Evolutionary conservation across 2,888 invertebrate species (phyloP), one percentile per base, ranked within the genome.

Genomic region (Chorisops tibialis): DNA sequence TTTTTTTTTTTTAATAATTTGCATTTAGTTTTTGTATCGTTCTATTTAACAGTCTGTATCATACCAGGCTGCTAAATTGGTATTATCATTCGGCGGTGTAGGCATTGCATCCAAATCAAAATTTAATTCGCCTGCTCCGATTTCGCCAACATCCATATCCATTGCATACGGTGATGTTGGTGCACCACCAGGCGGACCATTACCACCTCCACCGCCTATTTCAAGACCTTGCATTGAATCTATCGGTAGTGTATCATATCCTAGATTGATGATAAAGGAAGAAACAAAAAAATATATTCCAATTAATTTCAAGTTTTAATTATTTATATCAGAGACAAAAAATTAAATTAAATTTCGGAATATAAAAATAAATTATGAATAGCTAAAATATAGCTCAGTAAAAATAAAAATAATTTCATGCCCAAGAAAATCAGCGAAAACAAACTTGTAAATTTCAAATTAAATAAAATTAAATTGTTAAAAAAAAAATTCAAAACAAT

Each of bases 201-300:
- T 73, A 60, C 70, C 68, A 49, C 70, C 68, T 63, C 75, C 76
- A 64, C 75, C 75, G 67, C 75, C 76, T 75, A 95, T 91, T 77
- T 95, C 95, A 74, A 96, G 82, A 68, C 93, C 94, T 84, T 95
- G 93, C 93, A 95, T 93, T 72, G 91, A 90, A 82, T 94, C 93
- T 88, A 95, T 90, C 85, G 94, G 95, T 86, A 95, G 89, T 85
- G 93, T 92, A 87, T 95, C 95, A 88, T 93, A 96, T 84, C 93
- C 95, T 93, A 82, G 18, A 75, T 74, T 68, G 65, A 21, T 35
- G 11, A n/a, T 30, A 3, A 50, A 37, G 52, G 48, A 39, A 51
- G 21, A 4, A 48, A 48, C 19, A 58, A 24, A 12, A 19, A 24
- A 14, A 22, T 14, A 35, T 37, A 41, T 41, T 16, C 9, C 14